Evolutionary conservation across 2,113 vertebrate genomes (phyloP), one percentile per base, ranked within the genome.

Genomic region (Malurus elegans): DNA sequence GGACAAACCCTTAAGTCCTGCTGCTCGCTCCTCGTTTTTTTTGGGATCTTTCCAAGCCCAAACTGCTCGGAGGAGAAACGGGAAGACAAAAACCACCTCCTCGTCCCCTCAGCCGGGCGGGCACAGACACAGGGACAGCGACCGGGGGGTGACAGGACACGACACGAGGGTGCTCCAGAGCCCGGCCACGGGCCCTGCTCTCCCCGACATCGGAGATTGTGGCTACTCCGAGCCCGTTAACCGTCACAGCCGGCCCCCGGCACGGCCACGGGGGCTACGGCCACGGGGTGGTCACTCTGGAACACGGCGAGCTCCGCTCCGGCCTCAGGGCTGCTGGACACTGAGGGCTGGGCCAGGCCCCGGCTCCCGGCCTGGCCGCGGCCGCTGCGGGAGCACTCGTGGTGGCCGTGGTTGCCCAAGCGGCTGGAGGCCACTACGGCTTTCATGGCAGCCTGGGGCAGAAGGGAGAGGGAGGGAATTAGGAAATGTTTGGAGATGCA

Each of bases 391-490:
- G 98, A 98, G 14, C 98, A 91, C 78, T 99, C 98, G 4, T 98
- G 98, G 97, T 96, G 82, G n/a, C 91, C 67, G 7, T 93, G 93
- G 86, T 97, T 95, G 78, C 95, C 94, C 40, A 98, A 97, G n/a
- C 98, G 98, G 80, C 98, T 97, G 72, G 99, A 99, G 50, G 98
- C 98, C 18, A 99, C 98, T 6, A 98, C 98, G 1, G 98, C 98
- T 90, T 99, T 99, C 98, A 99, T 98, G 75, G 98, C 98, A 36
- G 98, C 98, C 99, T 99, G 95, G 16, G 18, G 38, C 26, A 51
- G 13, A 25, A 25, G 36, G 38, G 38, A 28, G 34, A 36, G 8
- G n/a, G 2, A n/a, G 11, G 79, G 51, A 29, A 26, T 5, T 7
- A 5, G 18, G 21, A 24, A 10, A 66, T 2, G 21, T 2, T 18